Conservation (phyloP, 2,113 vertebrate species). For the Cephalopterus ornatus region DNA sequence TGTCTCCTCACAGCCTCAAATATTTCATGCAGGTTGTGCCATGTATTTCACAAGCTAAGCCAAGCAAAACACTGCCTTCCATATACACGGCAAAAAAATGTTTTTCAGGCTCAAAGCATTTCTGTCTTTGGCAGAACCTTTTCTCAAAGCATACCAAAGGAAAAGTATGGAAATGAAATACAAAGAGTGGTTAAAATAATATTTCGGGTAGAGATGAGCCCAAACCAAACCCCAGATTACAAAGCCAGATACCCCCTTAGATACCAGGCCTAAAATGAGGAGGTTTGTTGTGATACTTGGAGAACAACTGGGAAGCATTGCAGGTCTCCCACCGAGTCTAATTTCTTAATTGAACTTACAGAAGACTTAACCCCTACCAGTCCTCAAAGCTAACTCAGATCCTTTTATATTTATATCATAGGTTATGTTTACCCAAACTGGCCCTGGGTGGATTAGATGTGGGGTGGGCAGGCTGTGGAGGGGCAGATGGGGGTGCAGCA, state of each 20-base stretch:
- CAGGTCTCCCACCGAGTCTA: not conserved
- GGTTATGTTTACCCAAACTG: not conserved
- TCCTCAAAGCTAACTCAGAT: not conserved
- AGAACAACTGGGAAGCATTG: not conserved
- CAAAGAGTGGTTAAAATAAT: slow-evolving; percentile 61
- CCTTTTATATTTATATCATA: not conserved
- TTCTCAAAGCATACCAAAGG: slow-evolving; percentile 38
- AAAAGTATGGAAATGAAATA: slow-evolving; percentile 59
- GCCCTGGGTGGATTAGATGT: not conserved
- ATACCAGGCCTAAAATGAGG: not conserved
- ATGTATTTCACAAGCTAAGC: slow-evolving; percentile 55
- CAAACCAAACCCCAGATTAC: slow-evolving; percentile 31
- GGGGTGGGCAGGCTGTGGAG: not conserved
- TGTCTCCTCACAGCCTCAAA: slow-evolving; percentile 51
- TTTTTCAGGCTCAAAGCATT: slow-evolving; percentile 65
- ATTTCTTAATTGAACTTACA: slow-evolving; percentile 19
- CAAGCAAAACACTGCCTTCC: slow-evolving; percentile 54
- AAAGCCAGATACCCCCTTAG: slow-evolving; percentile 26
- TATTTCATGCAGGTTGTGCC: slow-evolving; percentile 67
- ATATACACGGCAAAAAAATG: slow-evolving; percentile 40
- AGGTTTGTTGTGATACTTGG: slow-evolving; percentile 16
- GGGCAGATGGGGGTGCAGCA: not conserved
- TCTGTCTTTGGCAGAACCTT: slow-evolving; percentile 59
- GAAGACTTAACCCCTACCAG: not conserved
- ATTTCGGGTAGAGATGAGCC: slow-evolving; percentile 48